A percentile compares a stretch with the other conserved stretches of the same genome.
Evolutionary conservation across 2,797 vertebrate species (phyloP).

Genomic region (Eulemur albifrons): DNA sequence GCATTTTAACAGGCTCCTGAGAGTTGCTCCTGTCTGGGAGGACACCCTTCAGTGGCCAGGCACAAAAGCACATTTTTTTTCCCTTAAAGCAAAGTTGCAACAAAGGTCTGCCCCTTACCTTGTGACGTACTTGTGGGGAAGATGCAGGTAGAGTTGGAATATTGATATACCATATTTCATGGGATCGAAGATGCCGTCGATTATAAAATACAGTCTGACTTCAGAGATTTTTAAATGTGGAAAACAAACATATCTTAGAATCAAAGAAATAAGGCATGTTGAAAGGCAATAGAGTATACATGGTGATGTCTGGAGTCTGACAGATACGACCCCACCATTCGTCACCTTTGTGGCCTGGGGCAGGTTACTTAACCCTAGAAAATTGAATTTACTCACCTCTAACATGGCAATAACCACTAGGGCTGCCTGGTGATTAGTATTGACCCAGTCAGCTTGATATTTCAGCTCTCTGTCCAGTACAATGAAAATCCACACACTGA

Average conservation of each 20-base stretch:
- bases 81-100: background rate
- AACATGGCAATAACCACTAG: background rate
- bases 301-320: background rate
- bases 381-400: background rate
- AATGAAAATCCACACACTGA: background rate
- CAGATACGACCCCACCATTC: background rate
- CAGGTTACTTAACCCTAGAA: background rate
- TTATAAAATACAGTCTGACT: too few relatives aligned
- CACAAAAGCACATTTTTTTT: too few relatives aligned
- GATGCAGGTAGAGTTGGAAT: background rate
- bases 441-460: background rate
- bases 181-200: background rate
- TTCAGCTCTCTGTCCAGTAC: background rate
- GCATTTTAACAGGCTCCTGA: background rate
- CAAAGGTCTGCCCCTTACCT: background rate
- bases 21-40: background rate
- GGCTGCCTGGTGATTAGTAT: background rate
- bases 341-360: background rate
- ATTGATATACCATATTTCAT: background rate
- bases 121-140: background rate
- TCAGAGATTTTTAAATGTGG: too few relatives aligned
- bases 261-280: background rate
- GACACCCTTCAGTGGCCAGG: background rate
- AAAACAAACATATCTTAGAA: background rate
- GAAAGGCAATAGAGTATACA: accelerated